Evolutionary conservation across 2,113 vertebrate species (phyloP), one percentile per base, ranked within the genome.

Genomic region (Cardinalis cardinalis): DNA sequence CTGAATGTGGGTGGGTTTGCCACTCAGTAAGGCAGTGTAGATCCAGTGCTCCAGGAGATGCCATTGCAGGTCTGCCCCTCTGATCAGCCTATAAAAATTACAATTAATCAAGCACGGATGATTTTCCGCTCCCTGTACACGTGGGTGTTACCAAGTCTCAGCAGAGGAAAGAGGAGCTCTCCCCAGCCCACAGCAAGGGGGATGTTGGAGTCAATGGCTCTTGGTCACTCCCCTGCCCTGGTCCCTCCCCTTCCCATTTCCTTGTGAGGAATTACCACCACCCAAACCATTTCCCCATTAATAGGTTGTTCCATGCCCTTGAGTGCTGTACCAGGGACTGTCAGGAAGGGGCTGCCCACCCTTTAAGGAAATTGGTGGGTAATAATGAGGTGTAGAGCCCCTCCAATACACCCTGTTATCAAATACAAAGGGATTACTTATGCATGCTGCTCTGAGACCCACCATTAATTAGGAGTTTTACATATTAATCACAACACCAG

Each of bases 381-480:
- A 73, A 77, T 89, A 52, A 88, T 63, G 72, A 94, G 89, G 76
- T 88, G 89, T 63, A 64, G 72, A 85, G 88, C 72, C 88, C 92
- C 83, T 94, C 87, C 49, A 87, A 85, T 76, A 40, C 15, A 83
- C 64, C 55, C 82, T 95, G 83, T 88, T 93, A 91, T 86, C 76
- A 93, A 72, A 93, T 92, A 88, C 88, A 95, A 92, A 82, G 49
- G 90, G 74, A 95, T 88, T 92, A 95, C 74, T 93, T 93, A 90
- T 82, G 88, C 92, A 92, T 93, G 92, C 94, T 88, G 86, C 76
- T 78, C 58, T 68, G 66, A 94, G 80, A 92, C 88, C 86, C 77
- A 18, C 53, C 86, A 88, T 87, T 95, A 95, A 95, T 95, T 95
- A 92, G 80, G 83, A 90, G 86, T 78, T 93, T 93, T 96, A 73